Evolutionary conservation across 2,797 vertebrate genomes (phyloP).

Genomic region (Sebastes ruberrimus): DNA sequence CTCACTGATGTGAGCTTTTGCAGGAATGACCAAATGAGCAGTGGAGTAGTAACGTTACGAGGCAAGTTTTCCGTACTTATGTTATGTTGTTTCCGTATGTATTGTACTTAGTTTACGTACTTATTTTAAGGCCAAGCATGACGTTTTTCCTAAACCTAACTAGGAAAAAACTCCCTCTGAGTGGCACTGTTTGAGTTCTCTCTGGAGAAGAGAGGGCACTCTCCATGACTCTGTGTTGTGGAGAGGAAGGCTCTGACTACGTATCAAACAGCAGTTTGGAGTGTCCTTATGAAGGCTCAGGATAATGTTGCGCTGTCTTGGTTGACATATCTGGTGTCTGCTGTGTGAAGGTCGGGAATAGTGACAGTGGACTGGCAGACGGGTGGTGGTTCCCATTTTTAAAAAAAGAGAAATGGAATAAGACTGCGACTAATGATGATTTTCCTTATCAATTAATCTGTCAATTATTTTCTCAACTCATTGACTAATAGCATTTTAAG

Average conservation of each 20-base stretch:
- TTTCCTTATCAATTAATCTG: background rate
- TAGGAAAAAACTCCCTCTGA: too few species aligned
- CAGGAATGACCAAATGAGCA: too few species aligned
- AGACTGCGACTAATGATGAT: background rate
- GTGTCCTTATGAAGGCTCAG: background rate
- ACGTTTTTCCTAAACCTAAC: too few species aligned
- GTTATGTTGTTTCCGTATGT: too few species aligned
- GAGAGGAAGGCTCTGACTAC: background rate
- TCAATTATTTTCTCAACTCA: background rate
- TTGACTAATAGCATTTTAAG: background rate
- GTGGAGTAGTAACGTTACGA: too few species aligned
- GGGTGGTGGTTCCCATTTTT: background rate
- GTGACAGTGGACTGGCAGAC: background rate
- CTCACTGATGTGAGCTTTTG: too few species aligned
- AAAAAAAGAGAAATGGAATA: background rate
- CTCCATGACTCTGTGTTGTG: background rate
- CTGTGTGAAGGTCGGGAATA: background rate
- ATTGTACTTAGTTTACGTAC: too few species aligned
- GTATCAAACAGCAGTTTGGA: background rate
- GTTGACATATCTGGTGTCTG: background rate
- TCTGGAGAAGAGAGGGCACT: background rate
- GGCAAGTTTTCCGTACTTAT: too few species aligned
- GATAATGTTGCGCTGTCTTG: background rate
- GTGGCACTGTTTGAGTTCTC: too few species aligned
- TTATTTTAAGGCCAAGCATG: too few species aligned